Conservation (phyloP, 1,140 invertebrate genomes). For the Ceratosolen fusciceps region DNA sequence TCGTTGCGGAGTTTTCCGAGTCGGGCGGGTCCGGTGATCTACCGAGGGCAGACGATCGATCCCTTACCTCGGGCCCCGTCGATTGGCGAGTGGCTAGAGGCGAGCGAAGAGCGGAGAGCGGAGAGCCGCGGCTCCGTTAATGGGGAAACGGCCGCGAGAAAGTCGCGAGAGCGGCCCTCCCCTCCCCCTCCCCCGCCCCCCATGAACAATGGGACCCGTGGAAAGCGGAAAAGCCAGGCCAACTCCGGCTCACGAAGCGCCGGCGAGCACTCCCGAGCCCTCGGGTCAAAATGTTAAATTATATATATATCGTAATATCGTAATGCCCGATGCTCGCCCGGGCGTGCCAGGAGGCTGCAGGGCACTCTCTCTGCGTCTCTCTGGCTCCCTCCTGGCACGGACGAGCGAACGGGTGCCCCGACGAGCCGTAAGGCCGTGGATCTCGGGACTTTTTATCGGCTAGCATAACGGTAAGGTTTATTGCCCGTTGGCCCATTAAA, state of each 20-base stretch:
- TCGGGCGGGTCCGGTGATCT: neutral
- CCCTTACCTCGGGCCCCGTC: neutral
- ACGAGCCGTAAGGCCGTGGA: neutral
- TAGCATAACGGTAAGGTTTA: conserved; percentile 21
- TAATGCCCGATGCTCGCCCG: too few relatives aligned
- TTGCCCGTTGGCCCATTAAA: neutral
- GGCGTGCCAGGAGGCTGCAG: too few relatives aligned
- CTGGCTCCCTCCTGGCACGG: too few relatives aligned
- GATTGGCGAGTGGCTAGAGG: too few relatives aligned
- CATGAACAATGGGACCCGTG: neutral
- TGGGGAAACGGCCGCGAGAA: neutral
- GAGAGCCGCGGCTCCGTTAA: neutral
- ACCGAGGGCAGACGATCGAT: neutral
- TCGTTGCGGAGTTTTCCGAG: neutral
- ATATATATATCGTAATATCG: too few relatives aligned
- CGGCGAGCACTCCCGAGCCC: too few relatives aligned
- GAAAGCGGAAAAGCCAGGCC: neutral
- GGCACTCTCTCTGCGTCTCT: neutral
- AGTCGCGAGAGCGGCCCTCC: neutral
- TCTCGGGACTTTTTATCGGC: conserved; percentile 15
- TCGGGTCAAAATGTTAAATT: too few relatives aligned
- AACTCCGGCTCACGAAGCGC: too few relatives aligned
- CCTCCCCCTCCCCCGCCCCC: too few relatives aligned
- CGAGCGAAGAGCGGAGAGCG: too few relatives aligned
- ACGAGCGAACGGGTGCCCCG: neutral